These are phyloP conservation scores for Armadillidium nasatum DNA, from an alignment of 1,140 invertebrate species.

Conservation along the genomic window DNA sequence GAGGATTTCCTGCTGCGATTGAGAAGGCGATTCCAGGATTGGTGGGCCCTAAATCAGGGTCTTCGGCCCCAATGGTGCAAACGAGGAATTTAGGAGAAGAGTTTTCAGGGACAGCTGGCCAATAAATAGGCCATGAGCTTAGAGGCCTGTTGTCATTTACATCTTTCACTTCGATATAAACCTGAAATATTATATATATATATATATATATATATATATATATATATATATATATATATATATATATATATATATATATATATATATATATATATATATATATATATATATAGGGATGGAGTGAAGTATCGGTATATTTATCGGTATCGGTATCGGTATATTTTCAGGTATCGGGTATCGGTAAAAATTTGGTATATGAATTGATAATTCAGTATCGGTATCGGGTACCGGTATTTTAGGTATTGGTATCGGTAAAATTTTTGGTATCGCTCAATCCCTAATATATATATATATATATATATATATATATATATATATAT, in stretches of 20 bases:
- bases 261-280: background rate
- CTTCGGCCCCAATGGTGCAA: conserved; percentile 69
- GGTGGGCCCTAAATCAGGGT: conserved; percentile 64
- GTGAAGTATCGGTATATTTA: no score
- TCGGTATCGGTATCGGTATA: no score
- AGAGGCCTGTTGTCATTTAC: conserved; percentile 91
- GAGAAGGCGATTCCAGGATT: conserved; percentile 63
- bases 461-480: no score
- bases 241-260: conserved; percentile 14
- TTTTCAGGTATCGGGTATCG: no score
- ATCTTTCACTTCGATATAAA: conserved; percentile 83
- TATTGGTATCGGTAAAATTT: no score
- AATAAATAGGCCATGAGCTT: conserved; percentile 78
- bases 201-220: background rate
- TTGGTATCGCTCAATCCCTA: no score
- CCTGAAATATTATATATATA: conserved; percentile 53
- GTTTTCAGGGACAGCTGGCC: conserved; percentile 75
- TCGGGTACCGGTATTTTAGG: no score
- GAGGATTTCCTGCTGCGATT: conserved; percentile 84
- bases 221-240: background rate
- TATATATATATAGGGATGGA: background rate
- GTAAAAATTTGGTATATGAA: no score
- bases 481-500: no score
- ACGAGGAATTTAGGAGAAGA: conserved; percentile 67
- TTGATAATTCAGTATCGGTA: no score